Base-by-base conservation (phyloP, 2,113 vertebrate genomes). In the Mesoclemmys tuberculata region DNA sequence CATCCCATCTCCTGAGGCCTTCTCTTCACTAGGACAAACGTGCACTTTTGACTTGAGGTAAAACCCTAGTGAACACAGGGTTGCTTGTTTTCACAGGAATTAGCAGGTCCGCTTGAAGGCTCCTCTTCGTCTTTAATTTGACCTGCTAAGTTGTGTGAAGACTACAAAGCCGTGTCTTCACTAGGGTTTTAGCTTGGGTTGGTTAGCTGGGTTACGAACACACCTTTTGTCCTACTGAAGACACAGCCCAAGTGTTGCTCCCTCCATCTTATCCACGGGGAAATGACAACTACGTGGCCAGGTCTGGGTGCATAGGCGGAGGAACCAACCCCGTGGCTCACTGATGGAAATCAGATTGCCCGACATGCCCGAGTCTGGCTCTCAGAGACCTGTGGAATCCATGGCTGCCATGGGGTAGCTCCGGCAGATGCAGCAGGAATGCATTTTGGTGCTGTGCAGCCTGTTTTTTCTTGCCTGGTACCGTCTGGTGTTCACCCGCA, bases 231-330 rank as follows among this genome's bases (percentile, higher is more conserved):
- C 58, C 58, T 64, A 75, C 10, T 26, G 38, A 38, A 44, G 24
- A 75, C 22, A 14, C 71, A 26, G 38, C 10, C n/a, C 26, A 64
- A 26, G 41, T 5, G 52, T 51, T 48, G 61, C 46, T 10, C 56
- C 52, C 55, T 55, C 79, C 26, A 11, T 61, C 61, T 38, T 2
- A 0, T 44, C n/a, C 24, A 6, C 0, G 27, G 80, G 52, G 31
- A 3, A 3, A 4, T 29, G 41, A 2, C 22, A n/a, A 46, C 61
- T 83, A 54, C 24, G 61, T 31, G 77, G 77, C 35, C 4, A 21
- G 48, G 49, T 93, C 13, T 18, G 55, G 92, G 61, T 21, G 3
- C 44, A 44, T 78, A 3, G 44, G 71, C 31, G 85, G 8, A 82
- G n/a, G n/a, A 82, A 38, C 10, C 80, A 41, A 26, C 22, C 38